Evolutionary conservation across 1,140 invertebrate genomes (phyloP).

Genomic region (Tetragonula clypearis): DNA sequence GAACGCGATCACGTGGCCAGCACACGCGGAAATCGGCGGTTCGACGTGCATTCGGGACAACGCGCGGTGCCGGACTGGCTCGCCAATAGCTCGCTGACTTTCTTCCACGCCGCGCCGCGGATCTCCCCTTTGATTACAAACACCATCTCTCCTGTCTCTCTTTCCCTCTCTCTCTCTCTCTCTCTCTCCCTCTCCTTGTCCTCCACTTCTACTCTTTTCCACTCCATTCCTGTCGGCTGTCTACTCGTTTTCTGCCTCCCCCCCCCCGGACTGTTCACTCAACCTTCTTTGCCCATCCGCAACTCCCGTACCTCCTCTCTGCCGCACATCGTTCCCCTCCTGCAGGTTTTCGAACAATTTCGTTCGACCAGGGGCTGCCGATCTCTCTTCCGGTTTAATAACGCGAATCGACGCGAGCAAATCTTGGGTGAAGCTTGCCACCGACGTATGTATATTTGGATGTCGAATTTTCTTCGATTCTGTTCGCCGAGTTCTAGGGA

Average conservation of each 20-base stretch:
- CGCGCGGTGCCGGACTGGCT: slow-evolving; percentile 75
- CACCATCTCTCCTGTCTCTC: slow-evolving; percentile 57
- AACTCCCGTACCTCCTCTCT: slow-evolving; percentile 10
- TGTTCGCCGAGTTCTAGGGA: no score
- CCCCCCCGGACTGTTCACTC: slow-evolving; percentile 36
- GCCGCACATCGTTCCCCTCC: not conserved
- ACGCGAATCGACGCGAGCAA: not conserved
- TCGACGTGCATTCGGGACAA: slow-evolving; percentile 73
- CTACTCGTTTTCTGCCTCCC: slow-evolving; percentile 20
- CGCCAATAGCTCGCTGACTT: slow-evolving; percentile 70
- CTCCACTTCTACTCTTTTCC: not conserved
- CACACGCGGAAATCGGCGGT: slow-evolving; percentile 55
- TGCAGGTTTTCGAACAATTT: not conserved
- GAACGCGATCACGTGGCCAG: slow-evolving; percentile 57
- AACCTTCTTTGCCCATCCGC: slow-evolving; percentile 55
- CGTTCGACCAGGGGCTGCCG: not conserved
- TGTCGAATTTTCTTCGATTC: no score
- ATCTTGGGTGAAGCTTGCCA: no score
- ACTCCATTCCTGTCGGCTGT: not conserved
- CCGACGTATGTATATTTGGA: no score
- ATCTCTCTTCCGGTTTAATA: not conserved
- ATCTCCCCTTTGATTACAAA: slow-evolving; percentile 75
- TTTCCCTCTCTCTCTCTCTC: not conserved
- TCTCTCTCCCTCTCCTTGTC: not conserved
- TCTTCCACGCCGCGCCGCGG: slow-evolving; percentile 69